These are phyloP conservation scores for Chloropsis hardwickii DNA, from an alignment of 2,113 vertebrate genomes.

Conservation along the genomic window DNA sequence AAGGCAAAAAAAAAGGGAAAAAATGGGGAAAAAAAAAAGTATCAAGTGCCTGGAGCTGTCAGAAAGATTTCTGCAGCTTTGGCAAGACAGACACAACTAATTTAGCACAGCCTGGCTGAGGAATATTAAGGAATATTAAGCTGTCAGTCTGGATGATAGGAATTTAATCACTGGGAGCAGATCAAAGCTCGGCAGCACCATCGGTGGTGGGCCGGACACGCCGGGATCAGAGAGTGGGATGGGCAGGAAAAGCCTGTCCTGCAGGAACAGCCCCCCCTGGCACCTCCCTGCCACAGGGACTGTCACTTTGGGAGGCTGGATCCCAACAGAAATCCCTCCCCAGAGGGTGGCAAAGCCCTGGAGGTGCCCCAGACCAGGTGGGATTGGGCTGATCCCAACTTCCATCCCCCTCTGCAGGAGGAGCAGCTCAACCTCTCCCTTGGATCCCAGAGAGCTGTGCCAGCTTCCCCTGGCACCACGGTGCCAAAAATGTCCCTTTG, in stretches of 20 bases:
- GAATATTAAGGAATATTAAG: constrained; percentile 58
- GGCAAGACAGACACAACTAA: constrained; percentile 60
- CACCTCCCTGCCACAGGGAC: fast-evolving
- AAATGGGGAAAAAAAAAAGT: not conserved
- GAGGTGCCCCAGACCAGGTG: not conserved
- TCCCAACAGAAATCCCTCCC: not conserved
- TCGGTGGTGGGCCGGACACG: not conserved
- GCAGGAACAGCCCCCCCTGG: fast-evolving
- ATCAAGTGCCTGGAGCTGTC: constrained; percentile 37
- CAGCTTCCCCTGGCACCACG: fast-evolving
- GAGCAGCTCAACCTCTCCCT: not conserved
- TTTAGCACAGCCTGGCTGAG: not conserved
- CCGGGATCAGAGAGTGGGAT: not conserved
- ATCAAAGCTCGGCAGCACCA: constrained; percentile 27
- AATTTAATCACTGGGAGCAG: constrained; percentile 52
- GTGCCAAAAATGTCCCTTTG: fast-evolving
- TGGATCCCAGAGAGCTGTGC: not conserved
- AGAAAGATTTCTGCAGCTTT: constrained; percentile 53
- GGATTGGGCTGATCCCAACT: not conserved
- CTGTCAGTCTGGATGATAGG: constrained; percentile 58
- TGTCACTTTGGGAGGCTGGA: fast-evolving
- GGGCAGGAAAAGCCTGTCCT: not conserved
- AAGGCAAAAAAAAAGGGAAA: fast-evolving
- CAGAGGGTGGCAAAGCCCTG: not conserved
- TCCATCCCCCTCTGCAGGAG: not conserved